Base-by-base conservation (phyloP, 2,113 vertebrate genomes). In the Apodemus speciosus region DNA sequence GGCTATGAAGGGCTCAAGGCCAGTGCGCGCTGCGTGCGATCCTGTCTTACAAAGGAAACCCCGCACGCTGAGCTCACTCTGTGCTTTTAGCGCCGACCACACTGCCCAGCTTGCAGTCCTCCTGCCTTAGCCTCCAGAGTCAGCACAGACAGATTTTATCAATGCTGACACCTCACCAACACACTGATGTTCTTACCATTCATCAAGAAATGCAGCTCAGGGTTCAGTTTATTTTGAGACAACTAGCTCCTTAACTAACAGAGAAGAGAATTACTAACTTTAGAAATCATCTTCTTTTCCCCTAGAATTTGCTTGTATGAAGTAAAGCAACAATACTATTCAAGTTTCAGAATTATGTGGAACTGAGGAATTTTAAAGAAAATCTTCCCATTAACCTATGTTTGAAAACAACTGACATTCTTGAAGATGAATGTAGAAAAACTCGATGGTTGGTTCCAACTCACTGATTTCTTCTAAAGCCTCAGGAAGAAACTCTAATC, bases 401-500 rank as follows among this genome's bases (percentile, higher is more conserved):
- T 89, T 43, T 95, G 56, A 64, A 86, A 40, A 94, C 3, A 73
- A 58, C 13, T 71, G 62, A 3, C 43, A 94, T 35, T 64, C 94
- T 76, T 23, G 83, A 87, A 88, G 79, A 2, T 38, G 89, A 46
- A 92, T 15, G 81, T 64, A 77, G 75, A 95, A 86, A 20, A 43
- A 66, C n/a, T 83, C 68, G 93, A 91, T 13, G 51, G 53, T 80
- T 76, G 25, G 69, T 38, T 35, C 68, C 60, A 92, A 66, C 27
- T 53, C 81, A 85, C 32, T 80, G 87, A 85, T 9, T 73, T 72
- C 53, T n/a, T 92, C 53, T 95, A 94, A 73, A 96, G 77, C 27
- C 72, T 93, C 58, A 94, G 64, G 94, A 92, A 93, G 35, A 46
- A 80, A 89, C 89, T 89, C 40, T 23, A 90, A 84, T 51, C 20